Conservation (phyloP, 2,797 vertebrate genomes). For the Nothura maculosa region DNA sequence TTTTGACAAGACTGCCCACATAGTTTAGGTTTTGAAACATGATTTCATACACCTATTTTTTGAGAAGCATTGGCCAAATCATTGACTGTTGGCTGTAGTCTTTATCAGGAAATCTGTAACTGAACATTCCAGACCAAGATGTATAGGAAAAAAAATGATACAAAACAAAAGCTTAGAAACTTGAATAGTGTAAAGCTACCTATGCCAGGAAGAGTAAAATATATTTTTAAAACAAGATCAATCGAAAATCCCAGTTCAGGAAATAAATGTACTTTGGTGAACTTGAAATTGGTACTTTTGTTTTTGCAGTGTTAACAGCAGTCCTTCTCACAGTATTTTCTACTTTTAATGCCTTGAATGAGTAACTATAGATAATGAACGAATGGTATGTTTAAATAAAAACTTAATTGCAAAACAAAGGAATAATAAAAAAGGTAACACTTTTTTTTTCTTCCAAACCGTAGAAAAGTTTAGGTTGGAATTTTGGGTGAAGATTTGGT, state of each 20-base stretch:
- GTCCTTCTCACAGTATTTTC: background rate
- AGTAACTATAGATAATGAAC: constrained; percentile 44
- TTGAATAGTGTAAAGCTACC: background rate
- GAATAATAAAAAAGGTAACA: constrained; percentile 38
- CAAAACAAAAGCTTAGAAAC: background rate
- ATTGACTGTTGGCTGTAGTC: background rate
- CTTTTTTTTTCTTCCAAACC: constrained; percentile 17
- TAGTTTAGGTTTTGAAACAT: background rate
- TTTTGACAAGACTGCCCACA: background rate
- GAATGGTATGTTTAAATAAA: background rate
- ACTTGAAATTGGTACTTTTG: background rate
- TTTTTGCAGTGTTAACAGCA: background rate
- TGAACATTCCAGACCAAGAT: constrained; percentile 11
- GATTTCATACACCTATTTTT: background rate
- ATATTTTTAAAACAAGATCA: background rate
- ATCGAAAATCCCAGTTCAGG: background rate
- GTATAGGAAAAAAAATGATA: background rate
- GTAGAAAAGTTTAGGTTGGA: constrained; percentile 45
- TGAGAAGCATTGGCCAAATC: background rate
- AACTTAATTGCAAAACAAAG: constrained; percentile 69
- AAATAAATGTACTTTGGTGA: background rate
- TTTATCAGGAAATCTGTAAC: constrained; percentile 35
- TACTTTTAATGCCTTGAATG: constrained; percentile 18
- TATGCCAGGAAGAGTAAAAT: background rate
- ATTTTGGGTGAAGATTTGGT: constrained; percentile 41